Evolutionary conservation across 2,113 vertebrate species (phyloP).

Genomic region (Saccopteryx bilineata): DNA sequence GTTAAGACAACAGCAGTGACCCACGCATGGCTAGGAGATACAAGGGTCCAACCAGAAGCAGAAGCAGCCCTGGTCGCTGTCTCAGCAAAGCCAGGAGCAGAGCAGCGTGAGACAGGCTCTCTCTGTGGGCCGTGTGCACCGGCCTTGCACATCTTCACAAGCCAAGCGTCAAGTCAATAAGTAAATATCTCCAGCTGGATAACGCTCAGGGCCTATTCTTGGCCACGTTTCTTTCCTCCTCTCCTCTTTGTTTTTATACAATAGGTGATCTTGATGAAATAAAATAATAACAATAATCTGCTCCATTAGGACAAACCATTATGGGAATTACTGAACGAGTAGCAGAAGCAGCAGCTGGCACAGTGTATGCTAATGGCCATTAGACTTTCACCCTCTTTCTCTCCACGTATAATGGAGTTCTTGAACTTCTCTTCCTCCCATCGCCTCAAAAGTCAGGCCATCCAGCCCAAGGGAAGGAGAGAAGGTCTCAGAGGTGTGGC

Average conservation of each 20-base stretch:
- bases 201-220: constrained; percentile 59
- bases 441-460: constrained; percentile 51
- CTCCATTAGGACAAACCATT: constrained; percentile 86
- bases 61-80: background rate
- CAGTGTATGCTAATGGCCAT: constrained; percentile 77
- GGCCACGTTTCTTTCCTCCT: background rate
- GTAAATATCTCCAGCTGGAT: constrained; percentile 70
- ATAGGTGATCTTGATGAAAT: constrained; percentile 85
- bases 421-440: background rate
- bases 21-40: background rate
- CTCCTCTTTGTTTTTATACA: constrained; percentile 77
- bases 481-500: background rate
- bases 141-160: constrained; percentile 22
- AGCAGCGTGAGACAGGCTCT: constrained; percentile 27
- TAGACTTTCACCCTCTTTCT: constrained; percentile 60
- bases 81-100: background rate
- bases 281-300: constrained; percentile 86
- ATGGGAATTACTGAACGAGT: constrained; percentile 83
- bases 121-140: background rate
- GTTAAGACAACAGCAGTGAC: background rate
- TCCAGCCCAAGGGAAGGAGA: background rate
- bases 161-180: constrained; percentile 65
- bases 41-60: constrained; percentile 28
- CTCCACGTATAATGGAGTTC: constrained; percentile 74
- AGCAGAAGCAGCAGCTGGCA: constrained; percentile 75